phyloP scores from a whole-genome alignment of 2,888 invertebrate species.

The Opisthograptis luteolata region DNA sequence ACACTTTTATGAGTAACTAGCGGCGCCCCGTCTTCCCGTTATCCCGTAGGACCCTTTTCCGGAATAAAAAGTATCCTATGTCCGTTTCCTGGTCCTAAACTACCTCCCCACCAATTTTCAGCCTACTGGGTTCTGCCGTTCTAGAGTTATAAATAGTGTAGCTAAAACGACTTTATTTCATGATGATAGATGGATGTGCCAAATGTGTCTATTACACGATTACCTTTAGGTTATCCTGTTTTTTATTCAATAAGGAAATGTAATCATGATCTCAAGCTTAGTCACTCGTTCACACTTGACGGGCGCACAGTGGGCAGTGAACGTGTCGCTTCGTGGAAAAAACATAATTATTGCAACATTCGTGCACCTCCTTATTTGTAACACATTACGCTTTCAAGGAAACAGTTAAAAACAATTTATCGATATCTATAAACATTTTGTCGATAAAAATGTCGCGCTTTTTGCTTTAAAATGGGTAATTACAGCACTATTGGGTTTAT shows the following conservation, averaged over 20 bases:
- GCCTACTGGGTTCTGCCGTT: no score
- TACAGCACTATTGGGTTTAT: slow-evolving; percentile 23
- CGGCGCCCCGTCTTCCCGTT: no score
- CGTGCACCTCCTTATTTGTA: slow-evolving; percentile 15
- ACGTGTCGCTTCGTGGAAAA: slow-evolving; percentile 8
- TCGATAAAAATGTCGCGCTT: slow-evolving; percentile 12
- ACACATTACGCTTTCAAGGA: slow-evolving; percentile 14
- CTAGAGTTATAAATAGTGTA: no score
- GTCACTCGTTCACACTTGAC: background rate
- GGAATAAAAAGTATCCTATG: no score
- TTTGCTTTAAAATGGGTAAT: slow-evolving; percentile 17
- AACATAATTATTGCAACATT: slow-evolving; percentile 16
- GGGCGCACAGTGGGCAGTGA: background rate
- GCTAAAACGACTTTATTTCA: no score
- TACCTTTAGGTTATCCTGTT: no score
- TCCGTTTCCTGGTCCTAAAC: no score
- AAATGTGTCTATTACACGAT: no score
- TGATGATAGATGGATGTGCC: no score
- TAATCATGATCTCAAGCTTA: background rate
- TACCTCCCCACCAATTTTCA: no score
- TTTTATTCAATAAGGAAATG: background rate
- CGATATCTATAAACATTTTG: slow-evolving; percentile 13
- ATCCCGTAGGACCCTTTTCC: no score
- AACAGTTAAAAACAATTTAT: slow-evolving; percentile 22
- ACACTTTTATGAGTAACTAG: no score